Conservation (phyloP, 2,797 vertebrate species). For the Tauraco hartlaubi region DNA sequence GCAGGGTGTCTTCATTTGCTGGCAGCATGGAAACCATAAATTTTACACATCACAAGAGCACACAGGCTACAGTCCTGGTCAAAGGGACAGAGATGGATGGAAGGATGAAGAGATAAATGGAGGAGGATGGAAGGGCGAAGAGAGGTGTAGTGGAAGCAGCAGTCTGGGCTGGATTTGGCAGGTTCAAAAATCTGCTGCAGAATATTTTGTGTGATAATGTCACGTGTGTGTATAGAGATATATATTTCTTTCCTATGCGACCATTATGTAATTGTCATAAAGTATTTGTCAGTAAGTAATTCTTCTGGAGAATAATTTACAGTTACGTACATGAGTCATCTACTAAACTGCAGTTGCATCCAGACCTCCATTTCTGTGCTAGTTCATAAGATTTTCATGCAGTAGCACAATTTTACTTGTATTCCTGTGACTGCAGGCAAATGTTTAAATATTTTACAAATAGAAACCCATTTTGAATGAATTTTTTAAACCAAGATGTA, state of each 20-base stretch:
- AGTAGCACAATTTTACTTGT: conserved; percentile 24
- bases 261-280: neutral
- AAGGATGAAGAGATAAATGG: neutral
- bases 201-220: neutral
- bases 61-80: neutral
- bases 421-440: conserved; percentile 22
- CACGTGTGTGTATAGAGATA: neutral
- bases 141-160: neutral
- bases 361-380: conserved; percentile 8
- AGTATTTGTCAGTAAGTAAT: neutral
- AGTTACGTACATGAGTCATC: neutral
- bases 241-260: neutral
- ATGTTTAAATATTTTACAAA: conserved; percentile 71
- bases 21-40: neutral
- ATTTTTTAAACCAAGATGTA: conserved; percentile 52
- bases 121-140: neutral
- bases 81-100: neutral
- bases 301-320: conserved; percentile 4
- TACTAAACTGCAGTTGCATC: conserved; percentile 15
- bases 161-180: neutral
- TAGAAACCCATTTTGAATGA: conserved; percentile 22
- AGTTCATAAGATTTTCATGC: conserved; percentile 55
- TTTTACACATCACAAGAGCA: neutral
- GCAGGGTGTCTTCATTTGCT: neutral
- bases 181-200: neutral